Percentiles rank a stretch among this genome's conserved stretches.
These are phyloP conservation scores for Coboldia fuscipes DNA, from an alignment of 1,140 invertebrate genomes.

Conservation along the genomic window DNA sequence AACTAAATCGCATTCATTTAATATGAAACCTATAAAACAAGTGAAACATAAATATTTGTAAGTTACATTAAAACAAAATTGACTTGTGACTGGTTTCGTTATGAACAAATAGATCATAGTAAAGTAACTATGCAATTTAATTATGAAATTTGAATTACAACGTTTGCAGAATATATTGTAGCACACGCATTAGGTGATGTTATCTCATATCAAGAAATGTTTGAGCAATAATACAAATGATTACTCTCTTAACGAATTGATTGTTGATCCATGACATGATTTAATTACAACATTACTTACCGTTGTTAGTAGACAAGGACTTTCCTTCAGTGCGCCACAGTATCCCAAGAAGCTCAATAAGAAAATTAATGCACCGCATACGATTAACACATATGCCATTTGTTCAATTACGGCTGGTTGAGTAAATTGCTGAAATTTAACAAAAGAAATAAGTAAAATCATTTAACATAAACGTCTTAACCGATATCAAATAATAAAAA, in stretches of 20 bases:
- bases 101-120: too few relatives aligned
- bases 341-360: conserved; percentile 68
- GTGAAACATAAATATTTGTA: too few relatives aligned
- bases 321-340: conserved; percentile 67
- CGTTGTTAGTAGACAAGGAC: conserved; percentile 50
- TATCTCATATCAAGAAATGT: too few relatives aligned
- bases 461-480: background rate
- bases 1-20: too few relatives aligned
- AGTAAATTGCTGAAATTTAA: conserved; percentile 27
- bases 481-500: background rate
- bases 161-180: too few relatives aligned
- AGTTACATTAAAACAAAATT: too few relatives aligned
- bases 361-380: conserved; percentile 59
- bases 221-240: too few relatives aligned
- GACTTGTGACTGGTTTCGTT: too few relatives aligned
- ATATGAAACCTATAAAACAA: too few relatives aligned
- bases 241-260: background rate
- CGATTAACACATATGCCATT: conserved; percentile 49
- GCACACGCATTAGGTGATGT: too few relatives aligned
- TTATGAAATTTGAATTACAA: conserved; percentile 8
- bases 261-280: background rate
- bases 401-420: conserved; percentile 36
- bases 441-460: conserved; percentile 3
- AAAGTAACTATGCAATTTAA: too few relatives aligned
- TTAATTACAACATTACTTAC: conserved; percentile 28